phyloP scores from a whole-genome alignment of 2,888 invertebrate genomes.

The Pristionchus entomophagus region DNA sequence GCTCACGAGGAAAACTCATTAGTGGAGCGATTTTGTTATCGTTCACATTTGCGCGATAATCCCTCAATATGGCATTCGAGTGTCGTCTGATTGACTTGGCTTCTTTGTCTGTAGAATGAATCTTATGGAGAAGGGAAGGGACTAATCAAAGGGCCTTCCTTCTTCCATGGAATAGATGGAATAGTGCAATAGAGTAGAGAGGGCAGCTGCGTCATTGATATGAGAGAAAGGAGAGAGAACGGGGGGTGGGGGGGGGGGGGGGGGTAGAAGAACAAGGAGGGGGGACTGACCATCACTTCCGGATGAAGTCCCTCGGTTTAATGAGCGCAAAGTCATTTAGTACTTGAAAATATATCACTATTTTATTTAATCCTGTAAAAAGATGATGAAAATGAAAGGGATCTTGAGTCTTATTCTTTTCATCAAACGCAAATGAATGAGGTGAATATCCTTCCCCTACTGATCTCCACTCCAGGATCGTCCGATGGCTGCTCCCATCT shows the following conservation, averaged over 20 bases:
- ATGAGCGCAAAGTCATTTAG: too few species aligned
- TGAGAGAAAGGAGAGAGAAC: background rate
- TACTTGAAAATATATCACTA: too few species aligned
- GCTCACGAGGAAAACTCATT: background rate
- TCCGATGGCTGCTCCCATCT: constrained; percentile 45
- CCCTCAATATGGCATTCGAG: too few species aligned
- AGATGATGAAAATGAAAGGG: too few species aligned
- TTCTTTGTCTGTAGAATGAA: background rate
- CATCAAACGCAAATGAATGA: background rate
- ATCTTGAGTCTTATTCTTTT: too few species aligned
- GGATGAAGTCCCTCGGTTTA: background rate
- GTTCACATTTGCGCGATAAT: too few species aligned
- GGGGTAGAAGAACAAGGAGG: background rate
- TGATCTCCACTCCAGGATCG: background rate
- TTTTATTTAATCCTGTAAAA: too few species aligned
- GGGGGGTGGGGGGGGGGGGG: background rate
- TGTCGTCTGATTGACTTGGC: too few species aligned
- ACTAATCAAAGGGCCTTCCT: background rate
- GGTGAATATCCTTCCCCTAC: background rate
- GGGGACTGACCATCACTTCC: background rate
- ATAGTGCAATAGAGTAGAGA: background rate
- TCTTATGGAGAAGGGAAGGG: background rate
- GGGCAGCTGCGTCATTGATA: constrained; percentile 11
- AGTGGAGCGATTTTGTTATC: background rate
- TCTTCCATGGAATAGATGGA: background rate